Evolutionary conservation across 2,797 vertebrate species (phyloP).

Genomic region (Sebastes goodei): DNA sequence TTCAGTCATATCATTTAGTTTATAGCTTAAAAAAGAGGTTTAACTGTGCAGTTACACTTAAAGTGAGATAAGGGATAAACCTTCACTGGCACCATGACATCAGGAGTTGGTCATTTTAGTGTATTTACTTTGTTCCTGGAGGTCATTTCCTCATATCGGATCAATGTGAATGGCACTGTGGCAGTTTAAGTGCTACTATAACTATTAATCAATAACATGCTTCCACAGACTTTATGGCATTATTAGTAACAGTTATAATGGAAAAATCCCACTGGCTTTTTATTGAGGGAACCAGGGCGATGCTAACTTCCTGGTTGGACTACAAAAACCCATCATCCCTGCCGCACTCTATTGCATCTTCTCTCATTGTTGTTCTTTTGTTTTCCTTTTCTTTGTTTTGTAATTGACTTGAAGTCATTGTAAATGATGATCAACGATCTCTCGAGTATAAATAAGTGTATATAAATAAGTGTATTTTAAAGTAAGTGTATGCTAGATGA

Average conservation of each 20-base stretch:
- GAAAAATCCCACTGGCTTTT: too few relatives aligned
- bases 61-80: neutral
- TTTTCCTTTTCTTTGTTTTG: neutral
- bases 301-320: too few relatives aligned
- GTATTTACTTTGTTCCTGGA: slow-evolving; percentile 13
- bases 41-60: neutral
- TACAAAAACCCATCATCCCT: too few relatives aligned
- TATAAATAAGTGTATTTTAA: too few relatives aligned
- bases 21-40: too few relatives aligned
- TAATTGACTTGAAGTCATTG: neutral
- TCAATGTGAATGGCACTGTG: neutral
- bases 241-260: neutral
- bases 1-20: too few relatives aligned
- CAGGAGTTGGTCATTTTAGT: neutral
- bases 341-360: too few relatives aligned
- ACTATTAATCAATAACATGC: slow-evolving; percentile 17
- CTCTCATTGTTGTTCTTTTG: neutral
- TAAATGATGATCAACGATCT: too few relatives aligned
- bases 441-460: too few relatives aligned
- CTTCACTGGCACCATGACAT: neutral
- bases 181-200: neutral
- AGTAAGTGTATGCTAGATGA: too few relatives aligned
- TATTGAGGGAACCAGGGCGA: too few relatives aligned
- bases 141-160: slow-evolving; percentile 12
- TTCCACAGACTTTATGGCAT: neutral